These are phyloP conservation scores for Orchestes rusci DNA, from an alignment of 2,888 invertebrate genomes.

Conservation along the genomic window DNA sequence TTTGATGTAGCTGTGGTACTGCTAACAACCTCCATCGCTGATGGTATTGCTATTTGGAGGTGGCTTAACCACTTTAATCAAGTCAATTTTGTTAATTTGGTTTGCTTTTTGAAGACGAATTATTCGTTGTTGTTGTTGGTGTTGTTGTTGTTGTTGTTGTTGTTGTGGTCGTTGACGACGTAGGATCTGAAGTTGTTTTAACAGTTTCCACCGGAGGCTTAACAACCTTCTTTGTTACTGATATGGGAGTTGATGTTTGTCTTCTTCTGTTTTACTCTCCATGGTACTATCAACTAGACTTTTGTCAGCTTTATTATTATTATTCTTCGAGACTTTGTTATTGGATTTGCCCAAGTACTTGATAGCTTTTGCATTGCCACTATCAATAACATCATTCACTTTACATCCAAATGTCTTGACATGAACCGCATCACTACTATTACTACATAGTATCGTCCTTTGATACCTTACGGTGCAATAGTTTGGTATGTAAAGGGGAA, in stretches of 20 bases:
- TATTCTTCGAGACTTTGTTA: too few relatives aligned
- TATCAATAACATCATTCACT: neutral
- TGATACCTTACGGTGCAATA: constrained; percentile 25
- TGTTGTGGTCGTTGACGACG: too few relatives aligned
- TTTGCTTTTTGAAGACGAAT: neutral
- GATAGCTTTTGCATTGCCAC: neutral
- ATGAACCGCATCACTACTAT: constrained; percentile 24
- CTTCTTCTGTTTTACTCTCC: neutral
- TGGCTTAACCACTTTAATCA: constrained; percentile 1
- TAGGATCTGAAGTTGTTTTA: too few relatives aligned
- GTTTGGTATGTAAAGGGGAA: too few relatives aligned
- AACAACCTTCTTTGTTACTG: neutral
- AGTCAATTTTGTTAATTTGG: constrained; percentile 7
- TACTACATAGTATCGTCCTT: constrained; percentile 25
- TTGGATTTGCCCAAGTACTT: too few relatives aligned
- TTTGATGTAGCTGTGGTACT: constrained; percentile 38
- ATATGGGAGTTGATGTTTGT: neutral
- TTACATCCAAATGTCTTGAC: neutral
- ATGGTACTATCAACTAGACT: neutral
- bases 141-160: too few relatives aligned
- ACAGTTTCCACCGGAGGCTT: neutral
- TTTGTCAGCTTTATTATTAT: too few relatives aligned
- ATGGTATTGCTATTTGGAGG: constrained; percentile 11
- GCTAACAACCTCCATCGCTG: constrained; percentile 36
- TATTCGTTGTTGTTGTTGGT: too few relatives aligned